A percentile compares a stretch with the other conserved stretches of the same genome.
Evolutionary conservation across 2,797 vertebrate genomes (phyloP).

Genomic region (Poeciliopsis paucimaculata): DNA sequence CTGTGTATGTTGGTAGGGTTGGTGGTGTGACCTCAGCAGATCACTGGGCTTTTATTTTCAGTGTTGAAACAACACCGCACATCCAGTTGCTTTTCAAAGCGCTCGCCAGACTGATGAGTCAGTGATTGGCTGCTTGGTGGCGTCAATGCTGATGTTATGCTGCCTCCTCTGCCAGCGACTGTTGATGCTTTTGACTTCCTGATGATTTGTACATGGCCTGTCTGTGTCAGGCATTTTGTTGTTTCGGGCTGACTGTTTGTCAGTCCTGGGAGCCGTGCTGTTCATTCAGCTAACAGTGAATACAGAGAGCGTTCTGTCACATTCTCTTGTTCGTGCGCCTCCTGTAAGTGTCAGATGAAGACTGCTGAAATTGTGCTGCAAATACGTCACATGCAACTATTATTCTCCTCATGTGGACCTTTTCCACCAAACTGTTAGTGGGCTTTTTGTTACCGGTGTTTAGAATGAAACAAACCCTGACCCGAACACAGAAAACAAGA

Average conservation of each 20-base stretch:
- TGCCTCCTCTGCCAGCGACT: slow-evolving; percentile 22
- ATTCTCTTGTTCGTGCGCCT: neutral
- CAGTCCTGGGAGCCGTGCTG: slow-evolving; percentile 3
- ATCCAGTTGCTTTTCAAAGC: slow-evolving; percentile 37
- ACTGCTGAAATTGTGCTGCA: slow-evolving; percentile 4
- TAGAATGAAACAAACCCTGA: neutral
- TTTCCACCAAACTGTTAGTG: neutral
- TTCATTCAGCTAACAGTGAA: slow-evolving; percentile 18
- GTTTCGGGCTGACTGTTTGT: slow-evolving; percentile 20
- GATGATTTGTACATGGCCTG: slow-evolving; percentile 11
- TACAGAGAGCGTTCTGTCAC: slow-evolving; percentile 8
- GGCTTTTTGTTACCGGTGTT: neutral
- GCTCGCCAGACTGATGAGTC: slow-evolving; percentile 51
- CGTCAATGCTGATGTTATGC: slow-evolving; percentile 31
- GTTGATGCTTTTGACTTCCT: slow-evolving; percentile 18
- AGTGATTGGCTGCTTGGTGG: slow-evolving; percentile 42
- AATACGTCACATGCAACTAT: neutral
- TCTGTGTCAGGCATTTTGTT: neutral
- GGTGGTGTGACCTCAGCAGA: slow-evolving; percentile 14
- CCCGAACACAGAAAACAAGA: neutral
- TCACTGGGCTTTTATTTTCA: slow-evolving; percentile 39
- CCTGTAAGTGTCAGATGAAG: slow-evolving; percentile 6
- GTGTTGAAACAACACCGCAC: slow-evolving; percentile 49
- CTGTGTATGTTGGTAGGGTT: neutral
- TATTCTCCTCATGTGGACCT: neutral